These are phyloP conservation scores for Euwallacea fornicatus DNA, from an alignment of 1,140 invertebrate species.

Conservation along the genomic window DNA sequence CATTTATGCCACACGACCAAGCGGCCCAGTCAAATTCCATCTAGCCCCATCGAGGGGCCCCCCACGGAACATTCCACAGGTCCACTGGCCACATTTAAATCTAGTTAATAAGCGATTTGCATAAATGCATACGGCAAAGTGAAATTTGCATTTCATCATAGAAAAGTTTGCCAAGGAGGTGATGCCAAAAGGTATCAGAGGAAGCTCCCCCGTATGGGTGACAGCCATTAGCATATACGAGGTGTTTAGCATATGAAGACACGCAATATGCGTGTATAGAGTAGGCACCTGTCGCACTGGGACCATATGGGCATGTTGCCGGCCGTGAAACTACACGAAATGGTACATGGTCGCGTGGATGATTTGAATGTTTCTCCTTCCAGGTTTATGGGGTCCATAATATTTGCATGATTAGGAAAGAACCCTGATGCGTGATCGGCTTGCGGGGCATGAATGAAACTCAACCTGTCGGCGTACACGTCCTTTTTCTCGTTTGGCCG, in stretches of 20 bases:
- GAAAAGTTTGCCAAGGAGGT: too few relatives aligned
- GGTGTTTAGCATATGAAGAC: slow-evolving; percentile 17
- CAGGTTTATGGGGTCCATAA: slow-evolving; percentile 9
- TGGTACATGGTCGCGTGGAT: slow-evolving; percentile 7
- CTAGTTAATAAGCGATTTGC: slow-evolving; percentile 5
- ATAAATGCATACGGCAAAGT: background rate
- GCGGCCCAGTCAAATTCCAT: background rate
- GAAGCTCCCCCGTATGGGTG: background rate
- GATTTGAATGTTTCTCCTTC: slow-evolving; percentile 7
- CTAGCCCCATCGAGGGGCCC: background rate
- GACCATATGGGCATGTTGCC: slow-evolving; percentile 12
- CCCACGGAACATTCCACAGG: background rate
- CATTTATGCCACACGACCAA: background rate
- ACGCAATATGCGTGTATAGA: slow-evolving; percentile 20
- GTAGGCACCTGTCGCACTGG: slow-evolving; percentile 15
- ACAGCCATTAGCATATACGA: background rate
- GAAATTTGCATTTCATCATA: background rate
- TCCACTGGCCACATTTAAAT: background rate
- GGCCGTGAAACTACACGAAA: slow-evolving; percentile 4
- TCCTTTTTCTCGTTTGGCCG: slow-evolving; percentile 6
- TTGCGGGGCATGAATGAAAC: slow-evolving; percentile 14
- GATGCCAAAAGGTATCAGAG: too few relatives aligned
- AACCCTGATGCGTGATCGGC: background rate
- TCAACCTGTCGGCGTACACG: slow-evolving; percentile 20
- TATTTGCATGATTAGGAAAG: background rate